These are phyloP conservation scores for Laticauda laticaudata DNA, from an alignment of 2,113 vertebrate species.

Conservation along the genomic window DNA sequence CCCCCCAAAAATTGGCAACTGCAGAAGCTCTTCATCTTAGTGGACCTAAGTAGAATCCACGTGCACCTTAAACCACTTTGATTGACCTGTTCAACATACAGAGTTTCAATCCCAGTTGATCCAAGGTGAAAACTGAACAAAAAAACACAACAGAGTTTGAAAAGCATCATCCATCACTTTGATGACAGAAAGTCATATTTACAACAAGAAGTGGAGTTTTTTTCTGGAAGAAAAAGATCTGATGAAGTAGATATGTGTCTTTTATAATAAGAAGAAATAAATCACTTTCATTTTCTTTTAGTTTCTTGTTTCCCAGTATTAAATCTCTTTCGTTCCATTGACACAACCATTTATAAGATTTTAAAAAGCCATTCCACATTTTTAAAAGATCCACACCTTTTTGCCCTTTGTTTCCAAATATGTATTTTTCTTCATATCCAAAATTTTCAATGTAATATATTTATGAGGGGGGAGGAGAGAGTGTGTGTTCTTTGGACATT, in stretches of 20 bases:
- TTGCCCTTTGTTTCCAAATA: neutral
- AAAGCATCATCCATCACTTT: neutral
- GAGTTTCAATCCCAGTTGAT: neutral
- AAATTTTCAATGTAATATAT: neutral
- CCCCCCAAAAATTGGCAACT: neutral
- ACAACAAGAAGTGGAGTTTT: neutral
- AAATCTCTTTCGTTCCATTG: neutral
- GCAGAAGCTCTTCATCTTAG: neutral
- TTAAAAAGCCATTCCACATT: neutral
- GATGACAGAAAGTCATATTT: neutral
- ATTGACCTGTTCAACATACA: neutral
- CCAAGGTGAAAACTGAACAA: constrained; percentile 3
- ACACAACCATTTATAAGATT: neutral
- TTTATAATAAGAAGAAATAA: neutral
- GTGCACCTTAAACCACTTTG: neutral
- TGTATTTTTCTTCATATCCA: neutral
- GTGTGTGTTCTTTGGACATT: neutral
- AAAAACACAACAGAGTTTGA: neutral
- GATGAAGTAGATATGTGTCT: neutral
- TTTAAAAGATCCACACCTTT: neutral
- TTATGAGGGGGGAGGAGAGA: neutral
- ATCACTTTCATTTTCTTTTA: neutral
- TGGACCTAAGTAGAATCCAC: neutral
- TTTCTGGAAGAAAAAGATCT: neutral
- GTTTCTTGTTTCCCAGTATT: neutral